Percentiles rank a stretch among this genome's conserved stretches.
Evolutionary conservation across 2,113 vertebrate genomes (phyloP).

Genomic region (Pomatorhinus ruficollis): DNA sequence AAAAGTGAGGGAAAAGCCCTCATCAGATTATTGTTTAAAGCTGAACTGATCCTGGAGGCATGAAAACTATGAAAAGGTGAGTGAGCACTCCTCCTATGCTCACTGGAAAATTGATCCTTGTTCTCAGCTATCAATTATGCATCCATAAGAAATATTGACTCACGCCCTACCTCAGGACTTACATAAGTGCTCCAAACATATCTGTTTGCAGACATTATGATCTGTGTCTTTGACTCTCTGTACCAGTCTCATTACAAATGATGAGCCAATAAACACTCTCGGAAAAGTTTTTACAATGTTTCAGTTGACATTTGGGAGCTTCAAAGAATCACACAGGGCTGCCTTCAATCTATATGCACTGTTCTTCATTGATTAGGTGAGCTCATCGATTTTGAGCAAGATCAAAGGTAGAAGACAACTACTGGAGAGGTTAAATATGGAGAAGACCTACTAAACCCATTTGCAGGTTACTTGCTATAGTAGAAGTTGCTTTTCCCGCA

Average conservation of each 20-base stretch:
- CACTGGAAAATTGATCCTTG: neutral
- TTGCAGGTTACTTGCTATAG: neutral
- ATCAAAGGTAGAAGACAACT: conserved; percentile 47
- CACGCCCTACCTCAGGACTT: neutral
- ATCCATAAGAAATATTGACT: conserved; percentile 35
- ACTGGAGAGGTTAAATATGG: conserved; percentile 15
- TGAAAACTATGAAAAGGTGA: neutral
- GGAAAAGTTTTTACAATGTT: conserved; percentile 48
- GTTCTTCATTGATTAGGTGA: conserved; percentile 59
- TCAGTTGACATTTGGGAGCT: conserved; percentile 60
- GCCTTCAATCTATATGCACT: conserved; percentile 31
- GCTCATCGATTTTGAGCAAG: conserved; percentile 5
- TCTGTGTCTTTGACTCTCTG: conserved; percentile 27
- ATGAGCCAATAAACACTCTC: conserved; percentile 52
- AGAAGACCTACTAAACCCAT: neutral
- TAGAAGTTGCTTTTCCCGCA: neutral
- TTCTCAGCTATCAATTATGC: conserved; percentile 14
- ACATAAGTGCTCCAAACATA: neutral
- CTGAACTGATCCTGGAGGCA: neutral
- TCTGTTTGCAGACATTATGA: conserved; percentile 29
- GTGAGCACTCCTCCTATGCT: neutral
- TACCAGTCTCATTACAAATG: neutral
- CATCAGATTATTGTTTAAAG: neutral
- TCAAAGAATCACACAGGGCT: conserved; percentile 52
- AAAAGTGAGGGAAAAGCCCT: neutral